Base-by-base conservation (phyloP, 2,113 vertebrate genomes). In the Tachysurus vachellii region DNA sequence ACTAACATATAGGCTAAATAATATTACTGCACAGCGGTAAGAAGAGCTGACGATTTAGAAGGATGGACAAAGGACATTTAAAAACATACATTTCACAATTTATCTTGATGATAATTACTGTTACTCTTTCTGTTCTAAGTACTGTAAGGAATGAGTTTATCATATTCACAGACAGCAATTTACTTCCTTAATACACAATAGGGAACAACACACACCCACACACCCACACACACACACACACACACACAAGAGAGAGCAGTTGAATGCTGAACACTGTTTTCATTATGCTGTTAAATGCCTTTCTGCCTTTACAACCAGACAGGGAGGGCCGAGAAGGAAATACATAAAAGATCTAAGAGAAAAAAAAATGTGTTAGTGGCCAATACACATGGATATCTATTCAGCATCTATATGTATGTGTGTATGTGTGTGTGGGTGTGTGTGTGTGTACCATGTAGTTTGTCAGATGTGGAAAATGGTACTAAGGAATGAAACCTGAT, bases 271-370 rank as follows among this genome's bases (percentile, higher is more conserved):
- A 28, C 14, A 12, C 83, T 76, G 68, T 59, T 61, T 73, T 85
- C 54, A 85, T 75, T 76, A 61, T 53, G 44, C 47, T 85, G 9
- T 31, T 50, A 77, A 85, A 85, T 85, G 82, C 42, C 73, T 85
- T 71, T 75, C 31, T 44, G 83, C 12, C 61, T 85, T 85, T 77
- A 85, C 57, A 44, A 31, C 42, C 54, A 85, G 83, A 59, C 26
- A n/a, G 68, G 23, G 21, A 59, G 31, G n/a, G 56, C 28, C 75
- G 70, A 54, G 56, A 61, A 57, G 17, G 26, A 47, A 44, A 50
- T 50, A n/a, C 8, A 44, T 50, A 50, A 76, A 76, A 76, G 7
- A n/a, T 47, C 19, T 42, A 36, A 44, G 19, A 42, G 68, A 42
- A 42, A 70, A 19, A 57, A 53, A 84, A 53, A 73, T 5, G 5